phyloP scores from a whole-genome alignment of 2,888 invertebrate genomes.

The Sarcophaga rosellei region DNA sequence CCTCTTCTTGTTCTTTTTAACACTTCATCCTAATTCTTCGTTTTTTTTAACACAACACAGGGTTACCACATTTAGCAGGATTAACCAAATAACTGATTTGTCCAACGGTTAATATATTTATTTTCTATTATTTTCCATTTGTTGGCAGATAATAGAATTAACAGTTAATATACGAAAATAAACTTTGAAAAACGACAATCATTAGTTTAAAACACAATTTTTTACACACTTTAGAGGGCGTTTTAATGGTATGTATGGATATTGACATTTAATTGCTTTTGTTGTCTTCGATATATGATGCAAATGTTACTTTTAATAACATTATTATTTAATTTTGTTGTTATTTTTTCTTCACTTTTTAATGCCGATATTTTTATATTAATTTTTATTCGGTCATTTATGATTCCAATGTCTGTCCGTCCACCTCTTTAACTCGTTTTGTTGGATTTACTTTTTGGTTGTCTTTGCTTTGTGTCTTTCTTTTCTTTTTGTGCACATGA shows the following conservation, averaged over 20 bases:
- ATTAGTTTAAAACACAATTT: too few relatives aligned
- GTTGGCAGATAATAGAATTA: not conserved
- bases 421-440: slow-evolving; percentile 30
- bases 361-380: slow-evolving; percentile 4
- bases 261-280: too few relatives aligned
- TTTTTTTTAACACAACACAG: slow-evolving; percentile 12
- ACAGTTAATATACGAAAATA: too few relatives aligned
- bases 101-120: not conserved
- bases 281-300: not conserved
- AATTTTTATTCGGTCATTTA: slow-evolving; percentile 11
- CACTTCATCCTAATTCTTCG: slow-evolving; percentile 26
- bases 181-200: too few relatives aligned
- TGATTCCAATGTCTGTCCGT: slow-evolving; percentile 35
- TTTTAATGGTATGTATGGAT: too few relatives aligned
- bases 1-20: slow-evolving; percentile 26
- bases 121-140: not conserved
- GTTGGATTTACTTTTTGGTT: slow-evolving; percentile 35
- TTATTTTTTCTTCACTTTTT: not conserved
- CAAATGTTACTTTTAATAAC: not conserved
- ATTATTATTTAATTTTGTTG: not conserved
- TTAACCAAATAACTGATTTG: not conserved
- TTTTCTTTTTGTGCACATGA: slow-evolving; percentile 35
- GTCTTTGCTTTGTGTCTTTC: slow-evolving; percentile 44
- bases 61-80: slow-evolving; percentile 41
- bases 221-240: not conserved